Evolutionary conservation across 92 coral and sea anemone genomes (phyloP).

Genomic region (Paramuricea clavata): DNA sequence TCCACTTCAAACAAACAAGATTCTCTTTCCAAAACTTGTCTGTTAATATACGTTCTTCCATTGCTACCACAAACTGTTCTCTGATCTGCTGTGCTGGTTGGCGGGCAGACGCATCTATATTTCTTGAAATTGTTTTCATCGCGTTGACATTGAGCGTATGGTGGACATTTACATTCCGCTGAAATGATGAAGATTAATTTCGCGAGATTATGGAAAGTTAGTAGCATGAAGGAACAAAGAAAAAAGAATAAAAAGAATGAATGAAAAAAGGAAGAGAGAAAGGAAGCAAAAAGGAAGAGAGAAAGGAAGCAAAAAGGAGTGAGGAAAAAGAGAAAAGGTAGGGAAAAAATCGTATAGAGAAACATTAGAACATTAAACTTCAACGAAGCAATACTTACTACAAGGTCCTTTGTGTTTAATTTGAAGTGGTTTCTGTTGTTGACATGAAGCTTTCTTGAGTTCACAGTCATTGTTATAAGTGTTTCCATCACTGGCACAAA

Average conservation of each 20-base stretch:
- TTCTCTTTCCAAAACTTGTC: slow-evolving; percentile 75
- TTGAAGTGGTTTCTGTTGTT: not conserved
- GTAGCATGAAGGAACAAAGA: too few species aligned
- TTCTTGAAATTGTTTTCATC: not conserved
- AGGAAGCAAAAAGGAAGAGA: too few species aligned
- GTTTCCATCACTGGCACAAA: slow-evolving; percentile 82
- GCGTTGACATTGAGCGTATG: slow-evolving; percentile 30
- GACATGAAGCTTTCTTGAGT: slow-evolving; percentile 77
- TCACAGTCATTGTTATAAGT: slow-evolving; percentile 55
- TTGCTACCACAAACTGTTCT: slow-evolving; percentile 87
- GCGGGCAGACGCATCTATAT: slow-evolving; percentile 27
- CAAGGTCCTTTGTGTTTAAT: not conserved
- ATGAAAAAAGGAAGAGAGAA: not conserved
- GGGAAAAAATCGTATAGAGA: not conserved
- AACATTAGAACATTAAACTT: not conserved
- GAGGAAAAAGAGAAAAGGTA: not conserved
- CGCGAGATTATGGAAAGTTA: not conserved
- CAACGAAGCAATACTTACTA: not conserved
- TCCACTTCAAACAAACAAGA: slow-evolving; percentile 77
- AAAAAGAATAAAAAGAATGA: too few species aligned
- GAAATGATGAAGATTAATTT: not conserved
- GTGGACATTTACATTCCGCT: slow-evolving; percentile 30
- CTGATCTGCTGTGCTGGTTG: not conserved
- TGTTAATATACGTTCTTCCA: slow-evolving; percentile 79
- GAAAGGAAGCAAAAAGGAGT: too few species aligned